Evolutionary conservation across 64 coral and sea anemone species (phyloP).

Genomic region (Exaiptasia diaphana): DNA sequence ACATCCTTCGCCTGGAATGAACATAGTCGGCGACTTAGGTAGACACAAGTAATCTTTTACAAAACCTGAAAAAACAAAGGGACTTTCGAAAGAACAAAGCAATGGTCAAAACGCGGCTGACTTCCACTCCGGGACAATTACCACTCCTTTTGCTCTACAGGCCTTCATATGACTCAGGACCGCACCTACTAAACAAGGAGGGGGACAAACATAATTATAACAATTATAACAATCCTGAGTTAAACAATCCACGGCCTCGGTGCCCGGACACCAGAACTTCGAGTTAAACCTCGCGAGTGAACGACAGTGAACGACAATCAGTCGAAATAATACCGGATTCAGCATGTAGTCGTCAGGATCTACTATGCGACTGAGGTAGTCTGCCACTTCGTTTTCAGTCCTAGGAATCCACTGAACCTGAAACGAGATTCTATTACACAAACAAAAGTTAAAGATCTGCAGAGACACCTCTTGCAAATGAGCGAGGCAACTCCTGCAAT

Average conservation of each 20-base stretch:
- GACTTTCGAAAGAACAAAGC: not conserved
- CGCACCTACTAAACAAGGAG: not conserved
- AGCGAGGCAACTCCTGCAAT: not conserved
- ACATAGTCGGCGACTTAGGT: not conserved
- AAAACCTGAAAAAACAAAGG: conserved; percentile 7
- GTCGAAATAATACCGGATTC: conserved; percentile 1
- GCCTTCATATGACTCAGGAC: conserved; percentile 7
- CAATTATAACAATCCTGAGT: conserved; percentile 19
- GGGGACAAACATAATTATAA: conserved; percentile 20
- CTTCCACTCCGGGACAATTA: conserved; percentile 32
- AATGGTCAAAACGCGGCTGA: conserved; percentile 23
- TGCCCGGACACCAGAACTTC: conserved; percentile 1
- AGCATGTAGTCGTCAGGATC: conserved; percentile 46
- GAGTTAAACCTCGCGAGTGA: conserved; percentile 23
- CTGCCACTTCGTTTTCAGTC: not conserved
- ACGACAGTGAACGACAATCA: not conserved
- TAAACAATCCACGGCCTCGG: conserved; percentile 26
- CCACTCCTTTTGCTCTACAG: conserved; percentile 21
- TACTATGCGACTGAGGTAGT: conserved; percentile 39
- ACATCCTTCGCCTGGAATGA: not conserved
- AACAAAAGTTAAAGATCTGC: conserved; percentile 14
- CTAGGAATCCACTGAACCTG: conserved; percentile 58
- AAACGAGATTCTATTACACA: not conserved
- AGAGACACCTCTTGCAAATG: not conserved
- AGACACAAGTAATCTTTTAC: not conserved